Conservation (phyloP, 2,888 invertebrate species). For the Protula sp. region DNA sequence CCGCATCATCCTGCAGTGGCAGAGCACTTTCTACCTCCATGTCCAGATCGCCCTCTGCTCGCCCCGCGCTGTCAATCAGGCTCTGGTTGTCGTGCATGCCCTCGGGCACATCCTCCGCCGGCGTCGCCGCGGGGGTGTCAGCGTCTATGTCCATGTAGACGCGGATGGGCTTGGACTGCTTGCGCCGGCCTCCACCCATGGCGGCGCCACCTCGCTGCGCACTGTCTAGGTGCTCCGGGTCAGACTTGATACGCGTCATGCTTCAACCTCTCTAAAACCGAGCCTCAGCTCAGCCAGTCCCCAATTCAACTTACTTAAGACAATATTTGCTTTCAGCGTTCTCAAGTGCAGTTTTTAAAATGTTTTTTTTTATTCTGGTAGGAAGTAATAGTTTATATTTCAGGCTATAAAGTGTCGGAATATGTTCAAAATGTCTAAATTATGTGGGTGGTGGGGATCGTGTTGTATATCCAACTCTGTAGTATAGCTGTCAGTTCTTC, state of each 20-base stretch:
- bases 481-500: no score
- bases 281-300: background rate
- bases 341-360: no score
- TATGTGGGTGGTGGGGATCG: no score
- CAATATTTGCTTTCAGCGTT: no score
- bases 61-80: background rate
- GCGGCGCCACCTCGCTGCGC: no score
- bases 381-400: background rate
- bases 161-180: conserved; percentile 45
- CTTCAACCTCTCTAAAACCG: background rate
- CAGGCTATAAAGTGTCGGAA: no score
- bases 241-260: background rate
- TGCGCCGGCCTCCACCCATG: conserved; percentile 29
- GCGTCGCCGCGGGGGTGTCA: background rate
- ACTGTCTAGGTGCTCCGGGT: background rate
- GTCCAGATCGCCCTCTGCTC: background rate
- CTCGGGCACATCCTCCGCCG: background rate
- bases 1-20: conserved; percentile 14
- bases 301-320: background rate
- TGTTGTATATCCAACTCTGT: no score
- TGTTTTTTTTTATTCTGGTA: background rate
- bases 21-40: background rate
- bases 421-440: no score
- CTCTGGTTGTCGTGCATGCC: background rate
- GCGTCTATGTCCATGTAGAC: conserved; percentile 14